A percentile compares a stretch with the other conserved stretches of the same genome.
These are phyloP conservation scores for Andinoacara biseriatus DNA, from an alignment of 2,113 vertebrate genomes.

Conservation along the genomic window DNA sequence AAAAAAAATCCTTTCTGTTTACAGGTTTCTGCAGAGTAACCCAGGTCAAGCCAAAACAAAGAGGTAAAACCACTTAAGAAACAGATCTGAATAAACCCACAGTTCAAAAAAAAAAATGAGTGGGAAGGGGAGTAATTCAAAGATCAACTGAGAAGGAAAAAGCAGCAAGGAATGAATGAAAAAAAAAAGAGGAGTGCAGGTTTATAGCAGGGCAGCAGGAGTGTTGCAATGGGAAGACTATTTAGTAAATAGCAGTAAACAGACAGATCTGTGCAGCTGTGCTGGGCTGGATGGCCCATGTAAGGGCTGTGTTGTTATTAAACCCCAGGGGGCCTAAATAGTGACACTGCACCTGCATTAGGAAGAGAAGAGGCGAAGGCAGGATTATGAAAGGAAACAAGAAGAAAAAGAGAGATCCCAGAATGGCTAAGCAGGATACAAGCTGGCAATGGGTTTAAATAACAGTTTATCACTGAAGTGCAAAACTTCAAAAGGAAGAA, in stretches of 20 bases:
- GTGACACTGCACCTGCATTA: constrained; percentile 76
- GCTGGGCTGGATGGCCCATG: constrained; percentile 67
- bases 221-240: constrained; percentile 76
- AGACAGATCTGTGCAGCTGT: constrained; percentile 78
- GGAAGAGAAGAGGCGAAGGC: constrained; percentile 32
- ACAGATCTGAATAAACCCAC: constrained; percentile 44
- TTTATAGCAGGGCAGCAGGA: constrained; percentile 68
- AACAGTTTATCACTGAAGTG: constrained; percentile 59
- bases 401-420: constrained; percentile 41
- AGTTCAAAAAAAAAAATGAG: constrained; percentile 26
- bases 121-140: constrained; percentile 38
- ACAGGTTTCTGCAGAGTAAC: constrained; percentile 49
- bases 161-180: constrained; percentile 50
- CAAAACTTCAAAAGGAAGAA: constrained; percentile 69
- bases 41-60: constrained; percentile 57
- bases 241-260: constrained; percentile 82
- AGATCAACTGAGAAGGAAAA: constrained; percentile 57
- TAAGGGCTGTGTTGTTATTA: constrained; percentile 75
- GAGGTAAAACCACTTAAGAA: constrained; percentile 61
- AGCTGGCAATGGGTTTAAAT: constrained; percentile 58
- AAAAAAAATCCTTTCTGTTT: constrained; percentile 47
- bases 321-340: constrained; percentile 68
- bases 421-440: constrained; percentile 51
- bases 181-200: constrained; percentile 44
- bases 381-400: constrained; percentile 47